Conservation (phyloP, 1,140 invertebrate genomes). For the Lepidurus apus region DNA sequence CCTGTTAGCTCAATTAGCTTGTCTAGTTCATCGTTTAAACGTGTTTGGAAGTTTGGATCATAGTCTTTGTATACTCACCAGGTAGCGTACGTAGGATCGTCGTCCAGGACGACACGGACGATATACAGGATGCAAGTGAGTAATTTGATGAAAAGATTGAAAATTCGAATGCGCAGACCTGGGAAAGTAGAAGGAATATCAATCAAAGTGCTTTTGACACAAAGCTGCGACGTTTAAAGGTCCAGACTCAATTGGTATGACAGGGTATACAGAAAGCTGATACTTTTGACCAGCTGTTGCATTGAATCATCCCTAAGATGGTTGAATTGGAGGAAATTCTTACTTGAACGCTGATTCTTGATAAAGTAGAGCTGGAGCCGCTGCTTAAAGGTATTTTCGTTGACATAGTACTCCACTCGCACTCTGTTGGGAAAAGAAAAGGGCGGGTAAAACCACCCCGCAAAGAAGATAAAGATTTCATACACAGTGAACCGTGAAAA, state of each 20-base stretch:
- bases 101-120: conserved; percentile 82
- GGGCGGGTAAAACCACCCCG: too few relatives aligned
- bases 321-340: conserved; percentile 51
- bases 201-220: neutral
- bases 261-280: too few relatives aligned
- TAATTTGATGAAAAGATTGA: conserved; percentile 93
- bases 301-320: neutral
- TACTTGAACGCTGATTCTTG: conserved; percentile 98
- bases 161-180: conserved; percentile 95
- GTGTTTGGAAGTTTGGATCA: neutral
- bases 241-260: too few relatives aligned
- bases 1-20: neutral
- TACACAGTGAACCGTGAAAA: neutral
- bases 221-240: too few relatives aligned
- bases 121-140: conserved; percentile 94
- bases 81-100: conserved; percentile 72
- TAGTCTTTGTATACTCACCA: conserved; percentile 59
- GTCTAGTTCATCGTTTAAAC: neutral
- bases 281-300: too few relatives aligned
- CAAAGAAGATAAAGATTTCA: conserved; percentile 38
- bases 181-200: conserved; percentile 47
- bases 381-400: conserved; percentile 98
- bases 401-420: conserved; percentile 96
- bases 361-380: conserved; percentile 96
- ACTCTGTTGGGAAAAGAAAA: conserved; percentile 61